Evolutionary conservation across 1,140 invertebrate species (phyloP), one percentile per base, ranked within the genome.

Genomic region (Vanessa atalanta): DNA sequence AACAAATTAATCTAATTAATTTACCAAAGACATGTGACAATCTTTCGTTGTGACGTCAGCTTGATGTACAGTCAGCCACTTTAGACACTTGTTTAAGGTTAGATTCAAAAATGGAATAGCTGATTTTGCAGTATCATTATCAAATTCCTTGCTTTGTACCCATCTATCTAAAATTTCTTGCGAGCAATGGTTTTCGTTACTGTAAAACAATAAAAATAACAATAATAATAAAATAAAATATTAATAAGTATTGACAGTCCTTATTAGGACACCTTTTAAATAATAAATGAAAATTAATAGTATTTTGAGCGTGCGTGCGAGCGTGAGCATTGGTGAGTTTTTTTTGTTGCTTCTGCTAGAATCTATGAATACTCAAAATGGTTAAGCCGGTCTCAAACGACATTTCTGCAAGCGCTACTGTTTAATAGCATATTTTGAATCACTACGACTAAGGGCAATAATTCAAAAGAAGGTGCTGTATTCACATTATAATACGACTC

Each of bases 181-280:
- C 0, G 81, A 83, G 37, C 88, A 89, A 51, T 76, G 83, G 20
- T 72, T 80, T 60, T 89, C 87, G 11, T 88, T 84, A n/a, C 90
- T 92, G 70, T 3, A 84, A 83, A 63, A 15, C 53, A 15, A 53
- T 14, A 70, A 7, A 55, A 15, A 20, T n/a, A 48, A 5, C 53
- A 47, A 69, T 57, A 47, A 31, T n/a, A 26, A 23, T 65, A 60
- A 47, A 55, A 20, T 20, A 20, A 20, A 20, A 20, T 20, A 20
- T 20, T 20, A 20, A 20, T 20, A 20, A 23, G 16, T 15, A 51
- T 51, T 51, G 4, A 51, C 13, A 14, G n/a, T 14, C 11, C 48
- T 51, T 51, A 15, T 31, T 31, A 4, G 6, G 26, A 31, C 6
- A 4, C 2, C 3, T 6, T 31, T 31, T 31, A 31, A 31, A 31